Base-by-base conservation (phyloP, 2,113 vertebrate genomes). In the Parotia lawesii region DNA sequence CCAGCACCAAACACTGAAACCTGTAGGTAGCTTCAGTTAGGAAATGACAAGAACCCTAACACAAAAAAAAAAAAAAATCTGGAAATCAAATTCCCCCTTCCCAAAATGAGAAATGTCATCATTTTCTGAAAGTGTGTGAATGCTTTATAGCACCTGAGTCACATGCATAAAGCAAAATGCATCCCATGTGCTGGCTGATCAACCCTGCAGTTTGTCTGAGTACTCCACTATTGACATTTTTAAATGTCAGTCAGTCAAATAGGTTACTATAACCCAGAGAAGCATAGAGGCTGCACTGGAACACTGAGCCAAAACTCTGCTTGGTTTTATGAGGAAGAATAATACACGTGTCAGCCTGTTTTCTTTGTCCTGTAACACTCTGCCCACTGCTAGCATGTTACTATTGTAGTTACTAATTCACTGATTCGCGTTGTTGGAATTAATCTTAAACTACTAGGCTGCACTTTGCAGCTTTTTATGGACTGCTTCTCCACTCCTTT, bases 401-500 rank as follows among this genome's bases (percentile, higher is more conserved):
- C 33, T 67, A 0, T 17, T 8, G 2, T 37, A 44, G 42, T 51
- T 82, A 42, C 27, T 84, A 47, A 45, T 62, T 58, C 15, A 31
- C 42, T 42, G 53, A 16, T 91, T 66, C 3, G 3, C 1, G 0
- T 22, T 69, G 48, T 57, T 89, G 87, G 48, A 62, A 74, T 69
- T 54, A 40, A 87, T 60, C 29, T 35, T 60, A 9, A 62, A 42
- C 6, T 10, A 9, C 47, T 31, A 53, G 38, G 25, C 53, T 78
- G 35, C 22, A 33, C 35, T 80, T 71, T 17, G 22, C 40, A 47
- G 22, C 18, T 60, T 90, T 85, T 89, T 37, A 50, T 58, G 64
- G 48, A 93, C 76, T 85, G n/a, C 38, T 31, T 81, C 87, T 93
- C 56, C 35, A 11, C 94, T 96, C 53, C 84, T 95, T 72, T 91